A percentile compares a stretch with the other conserved stretches of the same genome.
Conservation (phyloP, 2,113 vertebrate species). For the Sprattus sprattus region DNA sequence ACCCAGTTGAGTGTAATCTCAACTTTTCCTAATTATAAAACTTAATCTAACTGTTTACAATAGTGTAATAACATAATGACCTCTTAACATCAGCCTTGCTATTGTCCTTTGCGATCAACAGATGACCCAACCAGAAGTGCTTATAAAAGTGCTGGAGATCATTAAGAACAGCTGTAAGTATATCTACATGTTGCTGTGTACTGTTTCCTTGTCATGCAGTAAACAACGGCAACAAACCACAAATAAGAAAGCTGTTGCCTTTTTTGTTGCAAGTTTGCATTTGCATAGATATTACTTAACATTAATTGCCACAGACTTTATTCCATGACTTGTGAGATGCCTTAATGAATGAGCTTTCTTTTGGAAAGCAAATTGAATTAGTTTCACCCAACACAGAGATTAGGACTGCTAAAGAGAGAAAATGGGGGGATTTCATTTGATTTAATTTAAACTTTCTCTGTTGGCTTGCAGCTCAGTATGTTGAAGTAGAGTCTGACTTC, state of each 20-base stretch:
- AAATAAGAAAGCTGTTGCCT: neutral
- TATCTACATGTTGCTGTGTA: neutral
- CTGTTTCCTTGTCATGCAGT: neutral
- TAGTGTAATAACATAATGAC: neutral
- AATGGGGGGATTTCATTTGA: neutral
- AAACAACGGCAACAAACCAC: neutral
- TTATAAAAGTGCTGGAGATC: conserved; percentile 95
- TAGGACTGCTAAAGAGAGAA: neutral
- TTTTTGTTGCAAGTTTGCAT: neutral
- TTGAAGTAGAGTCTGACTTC: conserved; percentile 96
- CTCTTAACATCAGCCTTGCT: neutral
- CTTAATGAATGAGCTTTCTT: neutral
- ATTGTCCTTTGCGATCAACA: conserved; percentile 56
- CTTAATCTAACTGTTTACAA: neutral
- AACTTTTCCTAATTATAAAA: no score
- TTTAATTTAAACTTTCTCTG: neutral
- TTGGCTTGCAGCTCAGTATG: conserved; percentile 77
- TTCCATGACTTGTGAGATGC: neutral
- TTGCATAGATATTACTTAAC: neutral
- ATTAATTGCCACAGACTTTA: neutral
- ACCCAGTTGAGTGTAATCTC: no score
- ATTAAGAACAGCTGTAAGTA: conserved; percentile 88
- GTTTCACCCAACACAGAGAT: neutral
- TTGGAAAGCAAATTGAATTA: neutral
- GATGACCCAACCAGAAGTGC: conserved; percentile 97